Percentiles rank a stretch among this genome's conserved stretches.
Conservation (phyloP, 2,888 invertebrate species). For the Protonemura montana region DNA sequence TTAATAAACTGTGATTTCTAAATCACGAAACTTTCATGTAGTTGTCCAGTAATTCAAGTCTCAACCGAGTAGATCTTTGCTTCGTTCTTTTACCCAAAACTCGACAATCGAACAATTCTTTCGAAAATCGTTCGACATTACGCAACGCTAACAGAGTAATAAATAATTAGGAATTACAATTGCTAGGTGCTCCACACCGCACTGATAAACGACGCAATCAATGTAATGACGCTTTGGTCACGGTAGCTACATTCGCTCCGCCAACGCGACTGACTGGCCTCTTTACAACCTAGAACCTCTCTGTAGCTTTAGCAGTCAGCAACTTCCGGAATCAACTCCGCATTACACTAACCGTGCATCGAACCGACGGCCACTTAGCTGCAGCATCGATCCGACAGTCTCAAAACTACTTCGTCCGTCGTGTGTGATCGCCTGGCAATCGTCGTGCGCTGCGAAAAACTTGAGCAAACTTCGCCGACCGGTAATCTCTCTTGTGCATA, state of each 20-base stretch:
- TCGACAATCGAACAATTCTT: not conserved
- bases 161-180: not conserved
- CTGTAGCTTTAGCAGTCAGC: not conserved
- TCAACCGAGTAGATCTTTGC: not conserved
- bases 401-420: not conserved
- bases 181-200: not conserved
- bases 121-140: not conserved
- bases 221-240: constrained; percentile 1
- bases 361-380: not conserved
- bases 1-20: not conserved
- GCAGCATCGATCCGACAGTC: not conserved
- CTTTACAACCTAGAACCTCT: not conserved
- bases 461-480: not conserved
- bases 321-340: constrained; percentile 20
- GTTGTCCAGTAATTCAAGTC: not conserved
- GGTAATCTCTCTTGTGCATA: not conserved
- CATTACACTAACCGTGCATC: not conserved
- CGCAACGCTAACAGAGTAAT: no score
- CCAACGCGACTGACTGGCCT: not conserved
- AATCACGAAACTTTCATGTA: not conserved
- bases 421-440: not conserved
- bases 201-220: constrained; percentile 20
- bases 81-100: not conserved
- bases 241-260: not conserved
- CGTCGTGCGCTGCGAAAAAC: not conserved